phyloP scores from a whole-genome alignment of 2,113 vertebrate genomes.

The Clarias macrocephalus region DNA sequence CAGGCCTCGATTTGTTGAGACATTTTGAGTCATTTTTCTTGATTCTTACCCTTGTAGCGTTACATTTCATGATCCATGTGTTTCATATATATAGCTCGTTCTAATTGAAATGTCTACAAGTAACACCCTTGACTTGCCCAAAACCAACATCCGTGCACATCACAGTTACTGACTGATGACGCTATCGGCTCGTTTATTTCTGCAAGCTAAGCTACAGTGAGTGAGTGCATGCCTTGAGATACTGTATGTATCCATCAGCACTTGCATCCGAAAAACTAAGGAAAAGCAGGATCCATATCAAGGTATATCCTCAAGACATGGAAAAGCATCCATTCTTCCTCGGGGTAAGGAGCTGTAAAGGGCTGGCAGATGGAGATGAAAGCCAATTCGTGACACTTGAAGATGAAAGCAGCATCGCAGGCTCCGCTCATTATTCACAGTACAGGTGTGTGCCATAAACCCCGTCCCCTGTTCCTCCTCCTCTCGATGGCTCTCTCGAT shows the following conservation, averaged over 20 bases:
- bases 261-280: background rate
- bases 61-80: background rate
- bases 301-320: constrained; percentile 59
- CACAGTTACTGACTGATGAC: background rate
- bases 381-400: constrained; percentile 58
- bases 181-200: constrained; percentile 24
- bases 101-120: background rate
- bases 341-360: constrained; percentile 53
- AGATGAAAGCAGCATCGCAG: constrained; percentile 74
- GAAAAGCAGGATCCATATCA: constrained; percentile 19
- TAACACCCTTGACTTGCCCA: constrained; percentile 25
- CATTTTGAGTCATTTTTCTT: background rate
- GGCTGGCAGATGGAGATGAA: constrained; percentile 67
- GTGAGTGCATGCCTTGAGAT: constrained; percentile 11
- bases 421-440: constrained; percentile 71
- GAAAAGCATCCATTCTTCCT: constrained; percentile 53
- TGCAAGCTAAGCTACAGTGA: constrained; percentile 13
- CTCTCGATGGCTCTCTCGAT: constrained; percentile 56
- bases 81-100: background rate
- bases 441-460: constrained; percentile 64
- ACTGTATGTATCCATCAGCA: constrained; percentile 13
- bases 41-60: background rate
- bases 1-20: background rate
- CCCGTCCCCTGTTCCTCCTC: constrained; percentile 39
- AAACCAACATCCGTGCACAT: constrained; percentile 37